Evolutionary conservation across 1,140 invertebrate genomes (phyloP).

Genomic region (Argopecten irradians): DNA sequence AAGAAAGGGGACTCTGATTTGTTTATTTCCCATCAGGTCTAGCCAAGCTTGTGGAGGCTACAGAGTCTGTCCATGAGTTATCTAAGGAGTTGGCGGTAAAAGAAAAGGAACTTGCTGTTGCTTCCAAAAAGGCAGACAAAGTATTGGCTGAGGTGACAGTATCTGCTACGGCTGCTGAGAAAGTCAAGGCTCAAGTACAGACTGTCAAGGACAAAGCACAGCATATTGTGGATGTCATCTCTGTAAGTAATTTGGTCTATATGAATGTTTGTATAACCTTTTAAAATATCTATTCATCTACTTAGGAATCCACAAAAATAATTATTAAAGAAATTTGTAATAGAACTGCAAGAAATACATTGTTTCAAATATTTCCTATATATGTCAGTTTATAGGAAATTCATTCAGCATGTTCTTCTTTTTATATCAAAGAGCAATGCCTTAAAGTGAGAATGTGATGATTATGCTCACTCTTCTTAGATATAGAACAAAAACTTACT

Average conservation of each 20-base stretch:
- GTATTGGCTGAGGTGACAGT: conserved; percentile 85
- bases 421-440: too few species aligned
- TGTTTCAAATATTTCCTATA: too few species aligned
- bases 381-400: too few species aligned
- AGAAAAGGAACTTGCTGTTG: conserved; percentile 94
- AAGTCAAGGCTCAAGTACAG: conserved; percentile 95
- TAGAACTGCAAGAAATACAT: too few species aligned
- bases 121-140: conserved; percentile 92
- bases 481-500: neutral
- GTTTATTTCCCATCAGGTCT: conserved; percentile 79
- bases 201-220: conserved; percentile 97
- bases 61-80: conserved; percentile 92
- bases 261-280: too few species aligned
- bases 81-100: conserved; percentile 95
- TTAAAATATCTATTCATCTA: too few species aligned
- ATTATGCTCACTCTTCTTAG: neutral
- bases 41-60: conserved; percentile 95
- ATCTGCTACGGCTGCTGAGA: conserved; percentile 95
- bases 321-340: too few species aligned
- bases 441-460: too few species aligned
- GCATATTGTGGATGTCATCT: conserved; percentile 91
- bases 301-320: too few species aligned
- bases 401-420: too few species aligned
- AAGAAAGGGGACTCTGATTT: too few species aligned
- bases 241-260: conserved; percentile 72